A percentile compares a stretch with the other conserved stretches of the same genome.
These are phyloP conservation scores for Gambusia yucatana DNA, from an alignment of 2,797 vertebrate species.

Conservation along the genomic window DNA sequence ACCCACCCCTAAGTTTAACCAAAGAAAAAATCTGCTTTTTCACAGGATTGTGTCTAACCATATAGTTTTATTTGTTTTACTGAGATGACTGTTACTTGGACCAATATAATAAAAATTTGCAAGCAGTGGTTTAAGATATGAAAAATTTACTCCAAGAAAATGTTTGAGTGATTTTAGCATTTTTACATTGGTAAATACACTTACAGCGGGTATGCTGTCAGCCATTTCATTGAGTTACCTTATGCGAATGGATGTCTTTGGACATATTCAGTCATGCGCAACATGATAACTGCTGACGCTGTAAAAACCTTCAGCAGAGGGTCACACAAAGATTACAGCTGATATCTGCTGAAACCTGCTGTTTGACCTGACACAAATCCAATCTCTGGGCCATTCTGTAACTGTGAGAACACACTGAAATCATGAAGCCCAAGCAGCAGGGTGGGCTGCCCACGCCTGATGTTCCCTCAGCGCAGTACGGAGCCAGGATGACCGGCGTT, in stretches of 20 bases:
- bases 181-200: background rate
- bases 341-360: conserved; percentile 62
- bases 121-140: background rate
- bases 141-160: conserved; percentile 1
- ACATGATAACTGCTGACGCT: conserved; percentile 48
- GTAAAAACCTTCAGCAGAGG: conserved; percentile 43
- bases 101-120: background rate
- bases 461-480: conserved; percentile 47
- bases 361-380: conserved; percentile 61
- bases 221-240: conserved; percentile 23
- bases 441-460: conserved; percentile 41
- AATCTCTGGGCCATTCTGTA: conserved; percentile 52
- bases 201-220: conserved; percentile 3
- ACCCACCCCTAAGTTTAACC: too few relatives aligned
- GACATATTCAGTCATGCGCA: conserved; percentile 36
- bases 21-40: background rate
- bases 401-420: conserved; percentile 42
- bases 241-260: conserved; percentile 12
- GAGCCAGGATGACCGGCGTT: conserved; percentile 44
- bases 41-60: background rate
- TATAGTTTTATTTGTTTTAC: background rate
- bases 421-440: conserved; percentile 38
- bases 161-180: background rate
- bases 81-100: background rate
- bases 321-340: conserved; percentile 54